Percentiles rank a stretch among this genome's conserved stretches.
These are phyloP conservation scores for Clistopyga incitator DNA, from an alignment of 2,888 invertebrate genomes.

Conservation along the genomic window DNA sequence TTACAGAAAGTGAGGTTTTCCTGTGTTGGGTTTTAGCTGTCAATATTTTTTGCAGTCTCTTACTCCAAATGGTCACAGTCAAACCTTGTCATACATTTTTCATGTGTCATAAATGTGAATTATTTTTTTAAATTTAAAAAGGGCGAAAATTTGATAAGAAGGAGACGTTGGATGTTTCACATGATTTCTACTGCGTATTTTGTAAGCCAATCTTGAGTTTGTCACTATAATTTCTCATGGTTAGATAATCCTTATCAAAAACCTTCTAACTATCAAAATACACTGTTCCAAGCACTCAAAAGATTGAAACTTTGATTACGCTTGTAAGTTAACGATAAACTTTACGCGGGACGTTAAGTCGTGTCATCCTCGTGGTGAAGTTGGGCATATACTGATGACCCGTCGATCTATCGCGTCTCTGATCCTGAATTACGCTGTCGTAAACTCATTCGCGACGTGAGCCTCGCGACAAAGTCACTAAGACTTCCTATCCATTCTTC, in stretches of 20 bases:
- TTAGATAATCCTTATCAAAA: neutral
- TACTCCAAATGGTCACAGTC: no score
- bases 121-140: no score
- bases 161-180: no score
- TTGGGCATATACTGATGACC: neutral
- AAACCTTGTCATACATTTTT: no score
- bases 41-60: no score
- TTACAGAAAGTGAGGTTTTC: no score
- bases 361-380: neutral
- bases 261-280: neutral
- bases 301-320: slow-evolving; percentile 11
- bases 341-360: neutral
- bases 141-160: no score
- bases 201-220: neutral
- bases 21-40: no score
- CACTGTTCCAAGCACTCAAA: slow-evolving; percentile 1
- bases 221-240: neutral
- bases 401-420: neutral
- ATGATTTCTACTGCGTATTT: no score
- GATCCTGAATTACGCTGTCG: neutral
- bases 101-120: no score
- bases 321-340: slow-evolving; percentile 37
- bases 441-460: slow-evolving; percentile 1
- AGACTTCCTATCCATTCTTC: neutral
- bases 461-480: slow-evolving; percentile 7